phyloP scores from a whole-genome alignment of 2,113 vertebrate genomes.

The Vombatus ursinus region DNA sequence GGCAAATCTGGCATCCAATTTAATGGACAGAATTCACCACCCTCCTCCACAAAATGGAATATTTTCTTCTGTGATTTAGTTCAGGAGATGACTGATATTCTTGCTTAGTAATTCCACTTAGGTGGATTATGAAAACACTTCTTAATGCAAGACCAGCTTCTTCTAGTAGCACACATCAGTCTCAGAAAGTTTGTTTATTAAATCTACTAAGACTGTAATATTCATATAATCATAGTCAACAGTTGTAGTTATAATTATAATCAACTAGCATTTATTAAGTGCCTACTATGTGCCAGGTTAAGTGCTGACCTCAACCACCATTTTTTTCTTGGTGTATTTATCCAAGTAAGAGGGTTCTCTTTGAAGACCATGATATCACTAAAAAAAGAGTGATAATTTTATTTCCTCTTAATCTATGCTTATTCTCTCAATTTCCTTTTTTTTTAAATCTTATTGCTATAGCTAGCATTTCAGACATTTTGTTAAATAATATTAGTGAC shows the following conservation, averaged over 20 bases:
- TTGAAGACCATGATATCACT: background rate
- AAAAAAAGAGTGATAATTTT: background rate
- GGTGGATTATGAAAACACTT: background rate
- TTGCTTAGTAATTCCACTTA: background rate
- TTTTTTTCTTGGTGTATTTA: conserved; percentile 92
- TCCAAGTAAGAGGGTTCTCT: conserved; percentile 84
- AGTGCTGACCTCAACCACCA: conserved; percentile 85
- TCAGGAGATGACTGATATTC: background rate
- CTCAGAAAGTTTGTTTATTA: conserved; percentile 92
- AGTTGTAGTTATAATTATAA: background rate
- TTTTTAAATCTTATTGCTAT: background rate
- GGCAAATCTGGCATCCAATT: background rate
- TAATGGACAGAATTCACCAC: background rate
- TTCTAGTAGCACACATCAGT: conserved; percentile 91
- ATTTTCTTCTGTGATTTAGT: background rate
- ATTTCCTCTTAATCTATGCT: background rate
- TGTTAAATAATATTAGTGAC: background rate
- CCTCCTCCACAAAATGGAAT: background rate
- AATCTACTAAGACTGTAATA: conserved; percentile 89
- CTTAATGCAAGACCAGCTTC: conserved; percentile 88
- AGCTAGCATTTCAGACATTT: background rate
- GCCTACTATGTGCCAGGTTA: background rate
- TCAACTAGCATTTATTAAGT: background rate
- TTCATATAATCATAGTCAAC: conserved; percentile 82
- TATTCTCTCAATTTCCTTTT: background rate